Base-by-base conservation (phyloP, 2,797 vertebrate genomes). In the Alectoris magna region DNA sequence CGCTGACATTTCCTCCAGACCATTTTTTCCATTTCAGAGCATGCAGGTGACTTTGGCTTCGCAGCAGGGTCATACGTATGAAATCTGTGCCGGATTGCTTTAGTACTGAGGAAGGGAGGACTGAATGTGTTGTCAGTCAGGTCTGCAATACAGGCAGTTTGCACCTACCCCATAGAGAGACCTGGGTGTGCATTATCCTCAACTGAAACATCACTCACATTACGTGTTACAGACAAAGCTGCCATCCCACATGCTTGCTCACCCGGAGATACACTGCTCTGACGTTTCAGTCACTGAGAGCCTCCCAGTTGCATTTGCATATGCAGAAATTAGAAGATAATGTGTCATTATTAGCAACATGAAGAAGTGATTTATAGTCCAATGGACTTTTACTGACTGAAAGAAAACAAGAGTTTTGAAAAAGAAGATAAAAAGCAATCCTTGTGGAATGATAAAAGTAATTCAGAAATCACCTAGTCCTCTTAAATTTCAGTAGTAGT, bases 401-500 rank as follows among this genome's bases (percentile, higher is more conserved):
- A 84, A 89, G 15, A 70, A 91, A 80, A 34, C 11, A 86, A 56
- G 14, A 58, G 17, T 62, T 88, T n/a, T 18, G 39, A 79, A 73
- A 88, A 67, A 38, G 23, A 84, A 85, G 18, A 13, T 59, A 34
- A 83, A 82, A 88, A 58, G 63, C 14, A 93, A 60, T 72, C 21
- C 66, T 17, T 53, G 23, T 56, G 7, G 55, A 83, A 60, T 31
- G 10, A 34, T 51, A 80, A 60, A 11, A 63, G 36, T 53, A 88
- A 76, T 66, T 84, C 58, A 86, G n/a, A 23, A 82, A 31, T 67
- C n/a, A 36, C 14, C 77, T 64, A 78, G n/a, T 29, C 41, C 44
- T 62, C 76, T 92, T 88, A 44, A 90, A 92, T 94, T 94, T 95
- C 89, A 95, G 87, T 84, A 58, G 24, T 12, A 78, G 5, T 18